Conservation (phyloP, 2,113 vertebrate genomes). For the Connochaetes taurinus region DNA sequence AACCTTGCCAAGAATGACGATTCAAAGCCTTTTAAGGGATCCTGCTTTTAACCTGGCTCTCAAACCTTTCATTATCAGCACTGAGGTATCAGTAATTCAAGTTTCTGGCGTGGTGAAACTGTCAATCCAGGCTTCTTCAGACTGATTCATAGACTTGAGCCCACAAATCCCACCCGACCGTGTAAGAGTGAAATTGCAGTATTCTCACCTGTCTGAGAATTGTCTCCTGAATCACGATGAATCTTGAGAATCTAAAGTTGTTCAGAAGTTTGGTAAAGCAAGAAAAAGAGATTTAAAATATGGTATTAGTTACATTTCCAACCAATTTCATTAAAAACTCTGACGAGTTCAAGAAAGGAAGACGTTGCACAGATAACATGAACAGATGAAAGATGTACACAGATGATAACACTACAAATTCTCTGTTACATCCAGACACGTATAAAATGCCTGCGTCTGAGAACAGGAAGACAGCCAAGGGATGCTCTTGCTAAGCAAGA, state of each 20-base stretch:
- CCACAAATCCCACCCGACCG: neutral
- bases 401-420: neutral
- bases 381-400: neutral
- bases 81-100: neutral
- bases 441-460: neutral
- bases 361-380: conserved; percentile 3
- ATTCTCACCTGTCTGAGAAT: conserved; percentile 88
- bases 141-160: neutral
- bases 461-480: neutral
- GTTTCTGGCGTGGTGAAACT: neutral
- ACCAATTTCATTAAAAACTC: conserved; percentile 10
- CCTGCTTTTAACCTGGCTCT: neutral
- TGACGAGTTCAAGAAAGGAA: conserved; percentile 28
- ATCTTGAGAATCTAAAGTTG: conserved; percentile 83
- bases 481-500: neutral
- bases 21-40: neutral
- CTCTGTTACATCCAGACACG: neutral
- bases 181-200: conserved; percentile 10
- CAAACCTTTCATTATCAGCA: neutral
- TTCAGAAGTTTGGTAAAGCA: conserved; percentile 48
- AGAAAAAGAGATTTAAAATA: conserved; percentile 50
- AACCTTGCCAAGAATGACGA: neutral
- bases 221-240: conserved; percentile 86
- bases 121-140: neutral
- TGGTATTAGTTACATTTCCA: conserved; percentile 3